Conservation (phyloP, 2,888 invertebrate species). For the Drosophila greeni region DNA sequence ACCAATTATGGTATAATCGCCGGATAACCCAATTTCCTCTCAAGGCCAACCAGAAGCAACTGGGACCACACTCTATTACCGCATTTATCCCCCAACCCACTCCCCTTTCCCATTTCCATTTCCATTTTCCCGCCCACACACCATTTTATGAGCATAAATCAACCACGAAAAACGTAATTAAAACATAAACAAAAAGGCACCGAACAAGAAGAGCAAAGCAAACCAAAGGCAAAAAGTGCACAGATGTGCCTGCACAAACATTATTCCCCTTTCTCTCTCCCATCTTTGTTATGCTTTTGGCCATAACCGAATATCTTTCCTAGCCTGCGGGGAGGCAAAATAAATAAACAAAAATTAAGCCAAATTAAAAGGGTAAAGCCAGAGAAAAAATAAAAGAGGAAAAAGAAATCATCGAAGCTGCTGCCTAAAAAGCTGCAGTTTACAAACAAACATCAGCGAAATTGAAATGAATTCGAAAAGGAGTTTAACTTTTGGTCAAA, state of each 20-base stretch:
- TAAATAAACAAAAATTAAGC: constrained; percentile 28
- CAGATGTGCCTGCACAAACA: constrained; percentile 56
- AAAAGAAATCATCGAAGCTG: background rate
- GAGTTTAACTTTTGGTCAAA: constrained; percentile 32
- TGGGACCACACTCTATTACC: constrained; percentile 23
- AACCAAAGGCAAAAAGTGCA: constrained; percentile 48
- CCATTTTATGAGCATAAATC: constrained; percentile 60
- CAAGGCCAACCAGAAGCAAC: constrained; percentile 25
- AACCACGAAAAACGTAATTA: constrained; percentile 69
- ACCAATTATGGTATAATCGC: constrained; percentile 19
- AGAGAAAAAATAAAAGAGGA: background rate
- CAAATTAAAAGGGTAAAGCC: constrained; percentile 28
- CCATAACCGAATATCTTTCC: constrained; percentile 35
- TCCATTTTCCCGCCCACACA: constrained; percentile 15
- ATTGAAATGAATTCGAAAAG: constrained; percentile 13
- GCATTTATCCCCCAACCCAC: background rate
- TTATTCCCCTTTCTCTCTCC: constrained; percentile 13
- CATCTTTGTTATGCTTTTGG: constrained; percentile 24
- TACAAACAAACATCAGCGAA: constrained; percentile 7
- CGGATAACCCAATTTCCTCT: constrained; percentile 27
- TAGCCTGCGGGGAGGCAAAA: constrained; percentile 21
- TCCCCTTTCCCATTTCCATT: background rate
- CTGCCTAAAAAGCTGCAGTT: constrained; percentile 14
- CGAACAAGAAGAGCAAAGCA: constrained; percentile 41
- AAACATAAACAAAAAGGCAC: constrained; percentile 65